Percentiles rank a stretch among this genome's conserved stretches.
Evolutionary conservation across 2,888 invertebrate species (phyloP).

Genomic region (Acronicta leporina): DNA sequence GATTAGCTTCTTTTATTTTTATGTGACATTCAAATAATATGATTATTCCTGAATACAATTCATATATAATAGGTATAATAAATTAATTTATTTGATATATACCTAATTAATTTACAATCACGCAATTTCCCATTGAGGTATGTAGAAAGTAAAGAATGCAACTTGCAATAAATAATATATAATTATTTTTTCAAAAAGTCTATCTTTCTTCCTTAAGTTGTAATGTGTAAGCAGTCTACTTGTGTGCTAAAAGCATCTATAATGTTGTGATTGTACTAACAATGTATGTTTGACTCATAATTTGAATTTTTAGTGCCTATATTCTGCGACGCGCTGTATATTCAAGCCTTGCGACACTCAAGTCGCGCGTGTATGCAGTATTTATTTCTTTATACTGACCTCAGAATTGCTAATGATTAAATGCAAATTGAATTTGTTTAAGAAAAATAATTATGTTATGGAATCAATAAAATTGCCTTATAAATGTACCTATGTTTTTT

Average conservation of each 20-base stretch:
- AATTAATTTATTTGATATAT: no score
- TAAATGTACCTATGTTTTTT: neutral
- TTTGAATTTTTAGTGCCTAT: constrained; percentile 30
- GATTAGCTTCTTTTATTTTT: neutral
- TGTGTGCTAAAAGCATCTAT: neutral
- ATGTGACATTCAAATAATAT: neutral
- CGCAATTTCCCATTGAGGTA: no score
- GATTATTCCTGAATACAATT: neutral
- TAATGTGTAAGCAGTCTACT: neutral
- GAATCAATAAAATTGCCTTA: constrained; percentile 1
- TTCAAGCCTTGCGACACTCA: constrained; percentile 6
- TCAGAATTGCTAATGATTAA: neutral
- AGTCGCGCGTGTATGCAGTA: constrained; percentile 6
- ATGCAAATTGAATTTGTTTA: constrained; percentile 1
- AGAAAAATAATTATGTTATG: constrained; percentile 1
- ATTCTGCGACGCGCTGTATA: constrained; percentile 8
- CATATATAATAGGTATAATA: neutral
- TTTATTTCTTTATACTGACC: neutral
- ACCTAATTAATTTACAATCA: no score
- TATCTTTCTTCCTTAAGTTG: no score
- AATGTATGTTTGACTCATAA: constrained; percentile 2
- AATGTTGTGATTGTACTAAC: neutral
- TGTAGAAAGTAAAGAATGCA: neutral
- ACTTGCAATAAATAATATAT: neutral
- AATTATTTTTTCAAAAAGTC: no score